A percentile compares a stretch with the other conserved stretches of the same genome.
These are phyloP conservation scores for Fringilla coelebs DNA, from an alignment of 2,797 vertebrate species.

Conservation along the genomic window DNA sequence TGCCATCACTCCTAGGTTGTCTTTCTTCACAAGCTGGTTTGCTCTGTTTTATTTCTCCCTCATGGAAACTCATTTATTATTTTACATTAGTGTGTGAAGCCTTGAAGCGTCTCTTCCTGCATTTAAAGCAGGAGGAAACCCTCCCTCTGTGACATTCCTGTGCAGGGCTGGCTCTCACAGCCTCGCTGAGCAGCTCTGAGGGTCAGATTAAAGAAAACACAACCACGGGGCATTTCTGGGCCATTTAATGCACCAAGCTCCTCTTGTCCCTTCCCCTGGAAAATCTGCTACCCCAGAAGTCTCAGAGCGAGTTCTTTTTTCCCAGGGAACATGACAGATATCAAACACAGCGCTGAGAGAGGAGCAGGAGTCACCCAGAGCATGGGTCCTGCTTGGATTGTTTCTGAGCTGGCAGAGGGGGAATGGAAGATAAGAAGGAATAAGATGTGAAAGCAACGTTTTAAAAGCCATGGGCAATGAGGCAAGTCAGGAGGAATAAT, in stretches of 20 bases:
- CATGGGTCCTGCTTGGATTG: background rate
- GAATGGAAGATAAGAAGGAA: background rate
- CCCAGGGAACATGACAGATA: background rate
- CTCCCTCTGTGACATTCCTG: background rate
- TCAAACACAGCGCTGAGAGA: background rate
- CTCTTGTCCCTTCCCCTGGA: background rate
- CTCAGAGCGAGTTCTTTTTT: background rate
- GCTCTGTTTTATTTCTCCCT: background rate
- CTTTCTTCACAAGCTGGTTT: background rate
- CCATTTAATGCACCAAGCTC: background rate
- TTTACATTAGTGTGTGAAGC: background rate
- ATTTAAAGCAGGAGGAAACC: background rate
- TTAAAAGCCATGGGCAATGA: background rate
- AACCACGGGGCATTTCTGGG: background rate
- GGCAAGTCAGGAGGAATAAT: slow-evolving; percentile 22
- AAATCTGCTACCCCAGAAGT: background rate
- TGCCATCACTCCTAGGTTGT: background rate
- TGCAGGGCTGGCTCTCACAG: background rate
- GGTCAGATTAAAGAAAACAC: background rate
- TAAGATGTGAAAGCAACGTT: background rate
- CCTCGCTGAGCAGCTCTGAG: fast-evolving
- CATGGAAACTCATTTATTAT: background rate
- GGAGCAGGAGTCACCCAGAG: background rate
- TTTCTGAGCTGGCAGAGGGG: background rate
- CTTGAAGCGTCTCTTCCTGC: background rate